Conservation (phyloP, 2,113 vertebrate species). For the Rhinoderma darwinii region DNA sequence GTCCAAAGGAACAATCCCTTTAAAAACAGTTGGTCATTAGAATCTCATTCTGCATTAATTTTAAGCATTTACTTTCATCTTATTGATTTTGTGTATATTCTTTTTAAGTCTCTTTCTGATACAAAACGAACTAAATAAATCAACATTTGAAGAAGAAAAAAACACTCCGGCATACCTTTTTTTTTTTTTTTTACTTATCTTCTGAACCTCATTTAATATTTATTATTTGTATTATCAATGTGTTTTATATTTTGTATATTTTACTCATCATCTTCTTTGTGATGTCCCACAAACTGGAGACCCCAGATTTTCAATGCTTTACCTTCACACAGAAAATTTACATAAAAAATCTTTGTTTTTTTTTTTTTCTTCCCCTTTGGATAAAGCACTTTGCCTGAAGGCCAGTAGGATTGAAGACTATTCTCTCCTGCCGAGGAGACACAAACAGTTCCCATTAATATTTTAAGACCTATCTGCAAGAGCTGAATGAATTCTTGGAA, state of each 20-base stretch:
- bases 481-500: conserved; percentile 55
- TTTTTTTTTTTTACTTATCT: background rate
- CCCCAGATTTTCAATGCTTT: background rate
- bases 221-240: conserved; percentile 1
- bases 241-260: background rate
- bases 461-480: conserved; percentile 47
- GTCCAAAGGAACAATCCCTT: too few relatives aligned
- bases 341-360: conserved; percentile 34
- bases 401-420: conserved; percentile 24
- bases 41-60: too few relatives aligned
- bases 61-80: too few relatives aligned
- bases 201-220: background rate
- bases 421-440: conserved; percentile 28
- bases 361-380: conserved; percentile 25
- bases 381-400: conserved; percentile 22
- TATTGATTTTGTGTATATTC: too few relatives aligned
- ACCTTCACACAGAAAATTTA: background rate
- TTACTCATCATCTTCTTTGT: background rate
- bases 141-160: too few relatives aligned
- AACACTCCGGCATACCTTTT: too few relatives aligned
- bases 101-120: too few relatives aligned
- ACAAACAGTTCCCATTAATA: conserved; percentile 48
- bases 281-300: background rate
- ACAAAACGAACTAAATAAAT: too few relatives aligned
- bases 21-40: too few relatives aligned